Evolutionary conservation across 2,113 vertebrate species (phyloP).

Genomic region (Trogon surrucura): DNA sequence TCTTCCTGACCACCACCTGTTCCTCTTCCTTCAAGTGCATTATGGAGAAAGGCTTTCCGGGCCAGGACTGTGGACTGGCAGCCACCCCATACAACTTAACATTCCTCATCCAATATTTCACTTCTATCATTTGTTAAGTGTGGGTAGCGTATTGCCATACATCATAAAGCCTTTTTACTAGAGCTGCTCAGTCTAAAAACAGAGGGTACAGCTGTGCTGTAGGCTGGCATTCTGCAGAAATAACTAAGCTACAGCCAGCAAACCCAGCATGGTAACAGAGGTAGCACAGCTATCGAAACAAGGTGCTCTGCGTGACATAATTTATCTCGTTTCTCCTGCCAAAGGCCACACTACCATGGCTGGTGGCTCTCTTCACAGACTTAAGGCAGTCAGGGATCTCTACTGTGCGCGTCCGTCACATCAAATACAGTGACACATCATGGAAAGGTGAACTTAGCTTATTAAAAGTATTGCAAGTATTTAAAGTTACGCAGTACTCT

Average conservation of each 20-base stretch:
- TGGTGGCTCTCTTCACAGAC: not conserved
- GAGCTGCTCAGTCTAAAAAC: slow-evolving; percentile 29
- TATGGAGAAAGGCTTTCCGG: not conserved
- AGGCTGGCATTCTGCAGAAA: not conserved
- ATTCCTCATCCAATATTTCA: slow-evolving; percentile 25
- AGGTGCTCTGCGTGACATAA: not conserved
- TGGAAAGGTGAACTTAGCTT: not conserved
- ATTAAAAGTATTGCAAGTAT: rapidly evolving
- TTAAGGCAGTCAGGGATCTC: not conserved
- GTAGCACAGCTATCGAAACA: not conserved
- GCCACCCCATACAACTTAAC: not conserved
- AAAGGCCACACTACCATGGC: not conserved
- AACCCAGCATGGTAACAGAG: not conserved
- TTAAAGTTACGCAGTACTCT: not conserved
- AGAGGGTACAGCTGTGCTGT: slow-evolving; percentile 36
- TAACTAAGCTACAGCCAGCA: not conserved
- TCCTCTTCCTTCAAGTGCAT: not conserved
- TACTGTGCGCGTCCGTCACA: not conserved
- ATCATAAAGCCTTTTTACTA: not conserved
- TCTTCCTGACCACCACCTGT: slow-evolving; percentile 36
- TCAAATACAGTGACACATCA: not conserved
- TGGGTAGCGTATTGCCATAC: not conserved
- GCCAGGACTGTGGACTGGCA: slow-evolving; percentile 6
- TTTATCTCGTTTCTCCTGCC: not conserved
- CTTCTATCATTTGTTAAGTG: not conserved